These are phyloP conservation scores for Steromphala cineraria DNA, from an alignment of 2,888 invertebrate species.

Conservation along the genomic window DNA sequence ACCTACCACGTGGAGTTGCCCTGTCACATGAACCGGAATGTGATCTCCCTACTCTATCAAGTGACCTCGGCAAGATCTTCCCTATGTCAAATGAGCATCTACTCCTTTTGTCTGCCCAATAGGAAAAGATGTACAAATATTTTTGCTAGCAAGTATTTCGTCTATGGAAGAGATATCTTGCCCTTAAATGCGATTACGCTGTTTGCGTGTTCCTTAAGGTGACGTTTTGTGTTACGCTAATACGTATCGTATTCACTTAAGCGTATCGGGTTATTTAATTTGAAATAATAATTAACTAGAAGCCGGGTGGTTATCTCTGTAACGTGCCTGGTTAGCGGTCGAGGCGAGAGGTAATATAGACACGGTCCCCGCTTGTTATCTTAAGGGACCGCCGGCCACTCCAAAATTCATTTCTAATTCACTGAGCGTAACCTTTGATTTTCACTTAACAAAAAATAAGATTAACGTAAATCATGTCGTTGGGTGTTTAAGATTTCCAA, in stretches of 20 bases:
- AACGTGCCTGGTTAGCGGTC: conserved; percentile 2
- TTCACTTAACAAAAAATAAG: conserved; percentile 22
- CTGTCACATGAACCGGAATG: too few species aligned
- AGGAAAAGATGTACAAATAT: conserved; percentile 15
- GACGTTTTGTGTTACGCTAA: conserved; percentile 9
- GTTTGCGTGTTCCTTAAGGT: conserved; percentile 1
- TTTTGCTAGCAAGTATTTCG: background rate
- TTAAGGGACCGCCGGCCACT: background rate
- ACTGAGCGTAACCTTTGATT: conserved; percentile 12
- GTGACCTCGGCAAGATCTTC: too few species aligned
- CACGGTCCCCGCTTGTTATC: background rate
- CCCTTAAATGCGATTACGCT: conserved; percentile 23
- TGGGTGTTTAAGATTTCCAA: conserved; percentile 22
- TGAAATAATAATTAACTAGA: conserved; percentile 27
- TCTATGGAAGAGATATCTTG: background rate
- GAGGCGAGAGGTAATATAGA: background rate
- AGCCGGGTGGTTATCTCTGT: conserved; percentile 5
- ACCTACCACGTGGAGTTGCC: too few species aligned
- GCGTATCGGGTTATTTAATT: conserved; percentile 27
- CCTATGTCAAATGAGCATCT: too few species aligned
- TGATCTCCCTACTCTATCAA: too few species aligned
- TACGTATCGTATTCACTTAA: background rate
- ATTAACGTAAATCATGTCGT: conserved; percentile 9
- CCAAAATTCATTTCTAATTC: conserved; percentile 9
- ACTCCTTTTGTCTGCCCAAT: background rate